Evolutionary conservation across 2,113 vertebrate species (phyloP).

Genomic region (Indri indri): DNA sequence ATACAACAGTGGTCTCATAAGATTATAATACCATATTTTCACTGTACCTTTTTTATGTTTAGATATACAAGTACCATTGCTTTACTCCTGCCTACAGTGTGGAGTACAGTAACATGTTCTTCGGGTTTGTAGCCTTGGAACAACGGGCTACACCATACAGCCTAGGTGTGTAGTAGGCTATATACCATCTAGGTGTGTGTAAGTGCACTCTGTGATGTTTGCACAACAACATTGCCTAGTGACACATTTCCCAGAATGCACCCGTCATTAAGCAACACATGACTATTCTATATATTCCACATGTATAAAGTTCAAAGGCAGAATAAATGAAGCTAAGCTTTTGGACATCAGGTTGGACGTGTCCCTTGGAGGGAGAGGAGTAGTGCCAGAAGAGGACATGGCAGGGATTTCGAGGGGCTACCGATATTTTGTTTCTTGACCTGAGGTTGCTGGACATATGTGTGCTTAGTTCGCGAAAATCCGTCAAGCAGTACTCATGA

Average conservation of each 20-base stretch:
- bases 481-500: neutral
- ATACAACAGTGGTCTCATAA: neutral
- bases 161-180: neutral
- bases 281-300: neutral
- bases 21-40: neutral
- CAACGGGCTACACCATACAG: neutral
- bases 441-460: neutral
- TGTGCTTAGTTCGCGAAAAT: neutral
- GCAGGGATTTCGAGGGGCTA: neutral
- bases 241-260: neutral
- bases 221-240: neutral
- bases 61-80: neutral
- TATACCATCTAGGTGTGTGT: neutral
- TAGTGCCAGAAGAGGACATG: accelerated
- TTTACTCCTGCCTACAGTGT: neutral
- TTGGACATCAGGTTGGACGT: neutral
- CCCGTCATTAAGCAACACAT: neutral
- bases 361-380: neutral
- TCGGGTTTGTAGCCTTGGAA: neutral
- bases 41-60: neutral
- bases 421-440: neutral
- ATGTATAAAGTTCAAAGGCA: neutral
- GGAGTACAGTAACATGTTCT: neutral
- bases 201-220: neutral
- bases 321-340: neutral